Conservation (phyloP, 2,113 vertebrate species). For the Paralichthys olivaceus region DNA sequence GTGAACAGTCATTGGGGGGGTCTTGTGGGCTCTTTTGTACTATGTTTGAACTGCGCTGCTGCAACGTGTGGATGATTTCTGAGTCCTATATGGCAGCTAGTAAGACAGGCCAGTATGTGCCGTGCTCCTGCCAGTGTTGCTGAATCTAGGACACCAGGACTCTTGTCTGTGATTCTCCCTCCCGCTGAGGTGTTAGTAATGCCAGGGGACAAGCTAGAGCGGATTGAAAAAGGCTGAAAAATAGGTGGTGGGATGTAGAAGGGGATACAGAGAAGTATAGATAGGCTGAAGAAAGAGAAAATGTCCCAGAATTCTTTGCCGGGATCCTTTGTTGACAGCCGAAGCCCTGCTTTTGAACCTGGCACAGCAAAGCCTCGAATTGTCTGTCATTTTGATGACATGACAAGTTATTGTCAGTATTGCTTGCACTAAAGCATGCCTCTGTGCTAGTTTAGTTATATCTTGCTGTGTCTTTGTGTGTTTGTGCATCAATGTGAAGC, state of each 20-base stretch:
- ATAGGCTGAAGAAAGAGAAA: conserved; percentile 63
- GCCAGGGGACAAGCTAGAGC: conserved; percentile 71
- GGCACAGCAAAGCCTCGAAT: conserved; percentile 53
- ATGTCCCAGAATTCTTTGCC: conserved; percentile 65
- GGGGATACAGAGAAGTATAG: conserved; percentile 43
- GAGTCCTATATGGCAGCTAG: conserved; percentile 40
- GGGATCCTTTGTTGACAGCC: conserved; percentile 63
- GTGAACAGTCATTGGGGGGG: not conserved
- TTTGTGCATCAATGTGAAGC: conserved; percentile 57
- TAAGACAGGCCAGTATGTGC: conserved; percentile 62
- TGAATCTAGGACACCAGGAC: conserved; percentile 78
- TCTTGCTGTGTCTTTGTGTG: conserved; percentile 52
- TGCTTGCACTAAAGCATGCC: conserved; percentile 22
- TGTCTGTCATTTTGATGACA: conserved; percentile 70
- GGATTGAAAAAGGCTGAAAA: conserved; percentile 70
- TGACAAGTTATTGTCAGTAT: conserved; percentile 58
- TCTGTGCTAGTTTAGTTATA: conserved; percentile 38
- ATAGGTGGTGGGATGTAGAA: conserved; percentile 63
- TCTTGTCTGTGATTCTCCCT: conserved; percentile 74
- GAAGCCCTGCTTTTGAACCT: conserved; percentile 65
- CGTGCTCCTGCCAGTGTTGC: conserved; percentile 60
- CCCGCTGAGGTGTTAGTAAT: conserved; percentile 74
- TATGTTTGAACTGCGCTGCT: conserved; percentile 49
- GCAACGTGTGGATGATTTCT: conserved; percentile 43
- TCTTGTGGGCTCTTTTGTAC: conserved; percentile 20